Percentiles rank a stretch among this genome's conserved stretches.
These are phyloP conservation scores for Phodopus roborovskii DNA, from an alignment of 2,113 vertebrate genomes.

Conservation along the genomic window DNA sequence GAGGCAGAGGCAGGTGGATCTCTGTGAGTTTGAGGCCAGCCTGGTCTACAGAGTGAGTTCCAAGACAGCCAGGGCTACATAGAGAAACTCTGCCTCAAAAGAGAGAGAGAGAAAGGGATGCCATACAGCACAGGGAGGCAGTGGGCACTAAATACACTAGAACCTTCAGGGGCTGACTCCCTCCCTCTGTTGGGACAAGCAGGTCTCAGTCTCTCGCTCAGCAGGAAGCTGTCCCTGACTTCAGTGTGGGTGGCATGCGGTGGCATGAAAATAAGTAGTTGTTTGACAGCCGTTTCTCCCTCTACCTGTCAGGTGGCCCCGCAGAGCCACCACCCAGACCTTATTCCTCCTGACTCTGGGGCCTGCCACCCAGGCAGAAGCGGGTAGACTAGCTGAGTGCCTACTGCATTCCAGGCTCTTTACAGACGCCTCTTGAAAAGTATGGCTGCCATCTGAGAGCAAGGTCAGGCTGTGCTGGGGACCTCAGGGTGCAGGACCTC, in stretches of 20 bases:
- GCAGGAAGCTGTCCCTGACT: neutral
- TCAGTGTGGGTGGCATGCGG: neutral
- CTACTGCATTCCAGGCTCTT: neutral
- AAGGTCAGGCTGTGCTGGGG: neutral
- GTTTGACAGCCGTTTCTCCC: neutral
- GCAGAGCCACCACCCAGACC: neutral
- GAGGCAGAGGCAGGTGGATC: no score
- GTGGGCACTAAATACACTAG: neutral
- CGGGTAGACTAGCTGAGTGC: neutral
- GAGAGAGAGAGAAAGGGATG: neutral
- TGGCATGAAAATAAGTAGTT: neutral
- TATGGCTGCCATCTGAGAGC: neutral
- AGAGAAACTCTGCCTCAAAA: no score
- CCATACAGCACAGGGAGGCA: neutral
- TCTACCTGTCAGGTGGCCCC: neutral
- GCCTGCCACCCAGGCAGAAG: neutral
- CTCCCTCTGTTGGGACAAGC: neutral
- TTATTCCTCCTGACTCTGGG: neutral
- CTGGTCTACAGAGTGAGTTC: no score
- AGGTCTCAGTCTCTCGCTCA: neutral
- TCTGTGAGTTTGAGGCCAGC: no score
- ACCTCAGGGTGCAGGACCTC: neutral
- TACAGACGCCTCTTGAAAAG: neutral
- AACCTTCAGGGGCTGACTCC: neutral
- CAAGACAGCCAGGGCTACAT: no score